phyloP scores from a whole-genome alignment of 2,113 vertebrate species.

The Condylura cristata region DNA sequence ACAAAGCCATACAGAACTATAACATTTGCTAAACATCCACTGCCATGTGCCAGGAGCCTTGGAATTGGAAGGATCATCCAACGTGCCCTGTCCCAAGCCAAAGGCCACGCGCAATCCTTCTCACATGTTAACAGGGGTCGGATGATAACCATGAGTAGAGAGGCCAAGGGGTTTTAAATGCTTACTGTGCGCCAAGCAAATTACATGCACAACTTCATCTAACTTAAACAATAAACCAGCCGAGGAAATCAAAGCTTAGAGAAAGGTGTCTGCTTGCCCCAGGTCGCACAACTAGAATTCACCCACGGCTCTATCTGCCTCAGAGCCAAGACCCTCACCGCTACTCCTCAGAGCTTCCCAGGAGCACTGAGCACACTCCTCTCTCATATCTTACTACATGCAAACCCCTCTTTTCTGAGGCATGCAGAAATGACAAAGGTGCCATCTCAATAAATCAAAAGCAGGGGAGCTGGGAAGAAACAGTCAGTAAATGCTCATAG shows the following conservation, averaged over 20 bases:
- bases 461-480: not conserved
- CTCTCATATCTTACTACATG: not conserved
- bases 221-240: not conserved
- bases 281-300: not conserved
- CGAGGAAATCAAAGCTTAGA: not conserved
- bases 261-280: not conserved
- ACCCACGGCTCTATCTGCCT: not conserved
- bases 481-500: not conserved
- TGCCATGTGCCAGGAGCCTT: not conserved
- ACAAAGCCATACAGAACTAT: not conserved
- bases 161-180: not conserved
- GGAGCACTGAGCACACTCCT: not conserved
- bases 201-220: not conserved
- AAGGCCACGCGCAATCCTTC: not conserved
- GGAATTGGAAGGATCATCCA: not conserved
- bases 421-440: not conserved
- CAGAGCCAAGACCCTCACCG: not conserved
- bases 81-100: not conserved
- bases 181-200: not conserved
- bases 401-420: not conserved
- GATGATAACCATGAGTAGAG: not conserved
- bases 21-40: not conserved
- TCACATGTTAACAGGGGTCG: not conserved
- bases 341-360: not conserved
- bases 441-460: not conserved